Percentiles rank a stretch among this genome's conserved stretches.
phyloP scores from a whole-genome alignment of 1,140 invertebrate genomes.

The Aphelenchoides fujianensis region DNA sequence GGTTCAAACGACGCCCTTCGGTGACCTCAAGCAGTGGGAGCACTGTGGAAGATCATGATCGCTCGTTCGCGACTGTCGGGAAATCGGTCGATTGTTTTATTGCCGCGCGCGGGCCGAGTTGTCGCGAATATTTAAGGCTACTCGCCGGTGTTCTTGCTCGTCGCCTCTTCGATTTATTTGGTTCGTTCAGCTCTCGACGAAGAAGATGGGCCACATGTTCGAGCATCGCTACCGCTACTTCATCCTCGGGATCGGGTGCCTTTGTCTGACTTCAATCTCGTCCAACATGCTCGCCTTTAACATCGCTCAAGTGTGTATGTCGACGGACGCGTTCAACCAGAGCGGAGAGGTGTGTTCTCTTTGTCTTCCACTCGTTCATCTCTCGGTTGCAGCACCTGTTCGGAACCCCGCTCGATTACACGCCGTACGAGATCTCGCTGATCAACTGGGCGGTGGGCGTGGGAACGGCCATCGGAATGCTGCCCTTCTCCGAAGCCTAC shows the following conservation, averaged over 20 bases:
- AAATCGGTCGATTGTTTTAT: too few species aligned
- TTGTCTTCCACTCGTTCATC: too few species aligned
- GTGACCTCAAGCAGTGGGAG: too few species aligned
- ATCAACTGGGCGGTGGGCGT: constrained; percentile 21
- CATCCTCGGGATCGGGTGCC: constrained; percentile 12
- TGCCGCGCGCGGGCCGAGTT: too few species aligned
- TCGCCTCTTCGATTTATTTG: too few species aligned
- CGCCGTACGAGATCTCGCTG: constrained; percentile 7
- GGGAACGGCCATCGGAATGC: constrained; percentile 27
- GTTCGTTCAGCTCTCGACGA: too few species aligned
- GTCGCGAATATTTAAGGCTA: too few species aligned
- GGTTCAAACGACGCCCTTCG: too few species aligned
- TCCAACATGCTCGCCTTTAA: constrained; percentile 26
- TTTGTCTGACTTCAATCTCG: constrained; percentile 23
- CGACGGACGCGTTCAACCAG: neutral
- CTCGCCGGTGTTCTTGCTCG: too few species aligned
- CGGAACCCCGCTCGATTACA: constrained; percentile 21
- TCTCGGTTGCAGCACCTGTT: neutral
- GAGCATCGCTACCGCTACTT: constrained; percentile 20
- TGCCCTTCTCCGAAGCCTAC: constrained; percentile 41
- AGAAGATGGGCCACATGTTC: neutral
- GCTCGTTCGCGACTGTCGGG: too few species aligned
- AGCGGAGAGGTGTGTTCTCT: too few species aligned
- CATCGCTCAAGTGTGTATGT: constrained; percentile 20
- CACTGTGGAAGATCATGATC: too few species aligned